Evolutionary conservation across 2,888 invertebrate species (phyloP).

Genomic region (Ceriagrion tenellum): DNA sequence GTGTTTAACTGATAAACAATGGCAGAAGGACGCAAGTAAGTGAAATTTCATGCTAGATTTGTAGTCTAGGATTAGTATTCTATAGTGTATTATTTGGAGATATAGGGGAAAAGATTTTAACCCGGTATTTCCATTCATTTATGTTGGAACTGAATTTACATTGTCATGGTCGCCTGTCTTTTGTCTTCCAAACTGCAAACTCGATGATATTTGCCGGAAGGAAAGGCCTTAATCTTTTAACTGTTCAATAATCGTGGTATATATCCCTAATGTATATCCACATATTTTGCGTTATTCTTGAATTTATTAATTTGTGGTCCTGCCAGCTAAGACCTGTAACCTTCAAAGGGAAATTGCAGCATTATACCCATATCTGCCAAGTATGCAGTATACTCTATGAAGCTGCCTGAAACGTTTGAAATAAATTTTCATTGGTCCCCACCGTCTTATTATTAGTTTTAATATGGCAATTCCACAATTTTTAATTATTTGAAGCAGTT

Average conservation of each 20-base stretch:
- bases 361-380: neutral
- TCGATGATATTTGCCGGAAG: conserved; percentile 37
- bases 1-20: conserved; percentile 74
- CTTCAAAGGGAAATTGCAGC: neutral
- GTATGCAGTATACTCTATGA: no score
- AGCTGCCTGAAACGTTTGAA: neutral
- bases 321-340: neutral
- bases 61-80: neutral
- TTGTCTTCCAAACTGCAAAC: conserved; percentile 46
- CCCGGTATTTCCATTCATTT: conserved; percentile 5
- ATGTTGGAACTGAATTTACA: conserved; percentile 76
- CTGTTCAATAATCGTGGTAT: neutral
- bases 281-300: neutral
- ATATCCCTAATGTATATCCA: neutral
- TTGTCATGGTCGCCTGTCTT: conserved; percentile 75
- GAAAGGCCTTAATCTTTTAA: neutral
- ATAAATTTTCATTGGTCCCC: neutral
- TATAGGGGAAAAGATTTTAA: neutral
- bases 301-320: no score
- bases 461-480: neutral
- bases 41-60: conserved; percentile 69
- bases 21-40: conserved; percentile 82
- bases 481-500: neutral
- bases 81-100: neutral
- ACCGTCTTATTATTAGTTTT: neutral